A percentile compares a stretch with the other conserved stretches of the same genome.
These are phyloP conservation scores for Apamea sordens DNA, from an alignment of 2,888 invertebrate species.

Conservation along the genomic window DNA sequence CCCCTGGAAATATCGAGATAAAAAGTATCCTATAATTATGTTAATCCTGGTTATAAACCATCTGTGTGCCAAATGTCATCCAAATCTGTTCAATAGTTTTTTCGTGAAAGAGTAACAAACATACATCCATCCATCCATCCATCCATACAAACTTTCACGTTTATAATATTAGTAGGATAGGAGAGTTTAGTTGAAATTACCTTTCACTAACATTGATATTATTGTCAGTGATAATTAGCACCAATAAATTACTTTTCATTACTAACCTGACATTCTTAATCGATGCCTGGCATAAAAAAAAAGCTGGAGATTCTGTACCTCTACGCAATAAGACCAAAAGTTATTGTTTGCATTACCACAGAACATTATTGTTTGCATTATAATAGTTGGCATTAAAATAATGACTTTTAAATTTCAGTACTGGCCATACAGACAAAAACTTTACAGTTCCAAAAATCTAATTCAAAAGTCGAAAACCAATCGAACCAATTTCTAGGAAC, in stretches of 20 bases:
- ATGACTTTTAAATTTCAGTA: background rate
- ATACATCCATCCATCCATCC: no score
- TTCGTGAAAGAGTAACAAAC: no score
- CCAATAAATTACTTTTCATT: background rate
- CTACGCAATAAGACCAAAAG: background rate
- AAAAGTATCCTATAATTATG: no score
- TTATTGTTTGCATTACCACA: no score
- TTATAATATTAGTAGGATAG: no score
- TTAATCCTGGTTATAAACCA: no score
- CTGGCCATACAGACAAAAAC: background rate
- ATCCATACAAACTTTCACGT: no score
- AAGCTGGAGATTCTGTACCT: background rate
- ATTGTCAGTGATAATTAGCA: background rate
- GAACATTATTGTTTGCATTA: no score
- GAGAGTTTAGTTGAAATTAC: background rate
- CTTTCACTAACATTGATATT: background rate
- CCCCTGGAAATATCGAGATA: no score
- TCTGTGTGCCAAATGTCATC: no score
- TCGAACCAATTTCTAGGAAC: conserved; percentile 64
- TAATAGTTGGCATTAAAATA: no score
- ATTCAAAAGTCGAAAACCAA: conserved; percentile 52
- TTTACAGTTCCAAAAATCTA: conserved; percentile 14
- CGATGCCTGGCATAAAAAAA: background rate
- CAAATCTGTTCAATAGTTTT: no score
- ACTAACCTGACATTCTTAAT: background rate